Percentiles rank a stretch among this genome's conserved stretches.
These are phyloP conservation scores for Cremastinae sp. DNA, from an alignment of 2,888 invertebrate genomes.

Conservation along the genomic window DNA sequence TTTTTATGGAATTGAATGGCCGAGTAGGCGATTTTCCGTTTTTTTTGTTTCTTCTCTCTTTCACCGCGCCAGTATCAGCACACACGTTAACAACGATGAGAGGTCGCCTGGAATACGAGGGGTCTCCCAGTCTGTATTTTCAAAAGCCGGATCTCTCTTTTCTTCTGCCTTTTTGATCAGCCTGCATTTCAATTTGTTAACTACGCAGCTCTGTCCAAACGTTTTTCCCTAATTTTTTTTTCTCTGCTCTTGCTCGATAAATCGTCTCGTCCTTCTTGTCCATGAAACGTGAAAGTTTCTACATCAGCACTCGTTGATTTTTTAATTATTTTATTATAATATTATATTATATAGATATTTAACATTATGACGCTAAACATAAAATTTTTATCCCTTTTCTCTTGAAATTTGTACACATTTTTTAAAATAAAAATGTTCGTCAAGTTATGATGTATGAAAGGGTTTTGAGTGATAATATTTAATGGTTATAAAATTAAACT, in stretches of 20 bases:
- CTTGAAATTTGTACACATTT: too few relatives aligned
- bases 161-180: slow-evolving; percentile 44
- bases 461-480: too few relatives aligned
- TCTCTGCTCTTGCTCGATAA: neutral
- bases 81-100: slow-evolving; percentile 50
- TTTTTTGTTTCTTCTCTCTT: slow-evolving; percentile 34
- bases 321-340: too few relatives aligned
- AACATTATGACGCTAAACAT: too few relatives aligned
- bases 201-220: slow-evolving; percentile 10
- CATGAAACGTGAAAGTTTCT: slow-evolving; percentile 4
- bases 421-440: too few relatives aligned
- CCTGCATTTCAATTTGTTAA: slow-evolving; percentile 53
- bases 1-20: neutral
- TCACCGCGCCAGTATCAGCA: slow-evolving; percentile 31
- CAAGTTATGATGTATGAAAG: too few relatives aligned
- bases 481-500: too few relatives aligned
- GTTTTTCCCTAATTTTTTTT: slow-evolving; percentile 20
- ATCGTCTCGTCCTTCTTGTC: neutral
- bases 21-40: slow-evolving; percentile 6
- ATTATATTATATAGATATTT: too few relatives aligned
- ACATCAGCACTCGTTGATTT: too few relatives aligned
- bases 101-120: slow-evolving; percentile 41
- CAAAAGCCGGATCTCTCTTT: slow-evolving; percentile 32
- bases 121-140: slow-evolving; percentile 33
- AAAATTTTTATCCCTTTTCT: too few relatives aligned